Conservation (phyloP, 2,888 invertebrate genomes). For the Tachina lurida region DNA sequence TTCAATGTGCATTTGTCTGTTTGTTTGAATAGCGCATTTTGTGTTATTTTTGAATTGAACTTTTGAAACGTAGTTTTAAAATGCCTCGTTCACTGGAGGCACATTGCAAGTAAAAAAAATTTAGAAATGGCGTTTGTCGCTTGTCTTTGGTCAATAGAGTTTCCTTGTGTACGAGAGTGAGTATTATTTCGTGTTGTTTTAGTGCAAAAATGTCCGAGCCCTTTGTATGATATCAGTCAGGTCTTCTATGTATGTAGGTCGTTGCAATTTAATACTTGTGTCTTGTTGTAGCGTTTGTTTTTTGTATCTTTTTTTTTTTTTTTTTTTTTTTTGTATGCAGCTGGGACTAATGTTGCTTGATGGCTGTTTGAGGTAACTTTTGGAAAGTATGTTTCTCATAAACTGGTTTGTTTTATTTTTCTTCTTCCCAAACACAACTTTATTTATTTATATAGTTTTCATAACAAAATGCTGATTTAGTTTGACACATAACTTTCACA, state of each 20-base stretch:
- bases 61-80: background rate
- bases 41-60: background rate
- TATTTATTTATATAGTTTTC: slow-evolving; percentile 13
- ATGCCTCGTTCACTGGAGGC: background rate
- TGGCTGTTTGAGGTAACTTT: slow-evolving; percentile 72
- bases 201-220: slow-evolving; percentile 31
- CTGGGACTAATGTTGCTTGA: slow-evolving; percentile 65
- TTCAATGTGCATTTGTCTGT: background rate
- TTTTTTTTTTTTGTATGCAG: slow-evolving; percentile 46
- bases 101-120: slow-evolving; percentile 19
- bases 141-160: slow-evolving; percentile 44
- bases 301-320: slow-evolving; percentile 8
- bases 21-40: slow-evolving; percentile 9
- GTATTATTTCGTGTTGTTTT: slow-evolving; percentile 13
- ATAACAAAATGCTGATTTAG: slow-evolving; percentile 58
- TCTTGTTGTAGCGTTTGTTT: slow-evolving; percentile 64
- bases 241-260: slow-evolving; percentile 81
- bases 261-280: slow-evolving; percentile 80
- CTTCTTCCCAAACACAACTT: background rate
- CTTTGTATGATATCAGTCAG: slow-evolving; percentile 50
- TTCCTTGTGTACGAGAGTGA: slow-evolving; percentile 2
- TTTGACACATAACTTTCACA: slow-evolving; percentile 69
- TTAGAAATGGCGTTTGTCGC: slow-evolving; percentile 64
- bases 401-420: slow-evolving; percentile 60
- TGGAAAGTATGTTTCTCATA: slow-evolving; percentile 66